These are phyloP conservation scores for Andrena bucephala DNA, from an alignment of 2,888 invertebrate genomes.

Conservation along the genomic window DNA sequence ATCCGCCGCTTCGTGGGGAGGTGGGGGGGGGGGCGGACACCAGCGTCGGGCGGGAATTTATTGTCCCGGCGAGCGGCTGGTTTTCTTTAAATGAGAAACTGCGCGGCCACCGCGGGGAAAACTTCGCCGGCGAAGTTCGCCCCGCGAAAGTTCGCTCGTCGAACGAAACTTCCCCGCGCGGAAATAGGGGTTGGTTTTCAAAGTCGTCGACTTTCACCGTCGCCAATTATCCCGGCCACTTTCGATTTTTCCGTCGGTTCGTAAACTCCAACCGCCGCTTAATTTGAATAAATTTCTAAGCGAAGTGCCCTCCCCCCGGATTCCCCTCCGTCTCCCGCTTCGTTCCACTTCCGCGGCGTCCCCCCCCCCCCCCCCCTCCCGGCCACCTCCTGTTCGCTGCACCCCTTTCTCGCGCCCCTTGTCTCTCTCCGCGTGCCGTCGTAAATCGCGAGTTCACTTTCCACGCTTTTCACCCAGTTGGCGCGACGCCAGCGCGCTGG, in stretches of 20 bases:
- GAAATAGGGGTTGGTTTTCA: conserved; percentile 72
- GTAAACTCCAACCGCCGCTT: conserved; percentile 68
- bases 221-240: conserved; percentile 79
- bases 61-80: conserved; percentile 13
- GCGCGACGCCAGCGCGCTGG: conserved; percentile 77
- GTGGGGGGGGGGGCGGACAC: not conserved
- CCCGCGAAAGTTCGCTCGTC: conserved; percentile 74
- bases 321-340: conserved; percentile 26
- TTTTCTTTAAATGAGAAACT: conserved; percentile 54
- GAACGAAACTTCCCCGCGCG: conserved; percentile 71
- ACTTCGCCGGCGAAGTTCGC: conserved; percentile 72
- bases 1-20: not conserved
- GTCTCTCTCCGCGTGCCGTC: conserved; percentile 67
- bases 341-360: conserved; percentile 50
- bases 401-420: conserved; percentile 41
- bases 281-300: conserved; percentile 83
- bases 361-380: conserved; percentile 52
- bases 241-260: conserved; percentile 74
- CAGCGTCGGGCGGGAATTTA: conserved; percentile 39
- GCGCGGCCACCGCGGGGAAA: conserved; percentile 62
- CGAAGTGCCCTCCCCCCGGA: conserved; percentile 63
- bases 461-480: conserved; percentile 85
- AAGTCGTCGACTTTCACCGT: conserved; percentile 79
- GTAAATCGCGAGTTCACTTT: conserved; percentile 84
- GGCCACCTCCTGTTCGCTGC: conserved; percentile 32